Percentiles rank a stretch among this genome's conserved stretches.
These are phyloP conservation scores for Microcebus murinus DNA, from an alignment of 2,113 vertebrate species.

Conservation along the genomic window DNA sequence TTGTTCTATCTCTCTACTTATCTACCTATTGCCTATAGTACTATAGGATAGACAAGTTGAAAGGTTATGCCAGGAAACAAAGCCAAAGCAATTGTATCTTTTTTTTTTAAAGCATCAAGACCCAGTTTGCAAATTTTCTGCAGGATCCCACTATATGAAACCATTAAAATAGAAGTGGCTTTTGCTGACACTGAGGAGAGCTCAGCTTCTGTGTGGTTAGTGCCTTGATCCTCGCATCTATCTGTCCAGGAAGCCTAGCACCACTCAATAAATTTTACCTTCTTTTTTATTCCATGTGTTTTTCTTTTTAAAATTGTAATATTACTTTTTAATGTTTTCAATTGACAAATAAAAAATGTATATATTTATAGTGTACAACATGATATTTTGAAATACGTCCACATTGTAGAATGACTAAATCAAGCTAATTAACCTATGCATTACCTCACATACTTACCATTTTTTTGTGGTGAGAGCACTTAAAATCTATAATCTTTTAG, in stretches of 20 bases:
- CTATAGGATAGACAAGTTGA: not conserved
- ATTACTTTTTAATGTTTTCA: not conserved
- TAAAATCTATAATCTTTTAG: not conserved
- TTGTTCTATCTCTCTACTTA: not conserved
- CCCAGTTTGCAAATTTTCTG: not conserved
- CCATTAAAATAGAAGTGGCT: accelerated
- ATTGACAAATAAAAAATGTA: not conserved
- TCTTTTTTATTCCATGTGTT: not conserved
- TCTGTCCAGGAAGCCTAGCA: not conserved
- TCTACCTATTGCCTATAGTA: not conserved
- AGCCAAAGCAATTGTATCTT: not conserved
- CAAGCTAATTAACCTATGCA: not conserved
- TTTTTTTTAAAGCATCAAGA: not conserved
- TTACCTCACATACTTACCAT: not conserved
- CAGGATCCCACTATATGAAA: not conserved
- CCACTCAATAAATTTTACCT: not conserved
- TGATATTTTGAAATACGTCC: not conserved
- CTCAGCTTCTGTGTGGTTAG: not conserved
- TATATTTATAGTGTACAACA: not conserved
- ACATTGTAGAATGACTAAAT: not conserved
- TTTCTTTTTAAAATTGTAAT: not conserved
- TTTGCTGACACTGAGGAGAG: not conserved
- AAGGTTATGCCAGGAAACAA: not conserved
- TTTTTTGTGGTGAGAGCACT: not conserved
- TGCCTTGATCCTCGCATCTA: not conserved